These are phyloP conservation scores for Caenorhabditis becei DNA, from an alignment of 2,888 invertebrate species.

Conservation along the genomic window DNA sequence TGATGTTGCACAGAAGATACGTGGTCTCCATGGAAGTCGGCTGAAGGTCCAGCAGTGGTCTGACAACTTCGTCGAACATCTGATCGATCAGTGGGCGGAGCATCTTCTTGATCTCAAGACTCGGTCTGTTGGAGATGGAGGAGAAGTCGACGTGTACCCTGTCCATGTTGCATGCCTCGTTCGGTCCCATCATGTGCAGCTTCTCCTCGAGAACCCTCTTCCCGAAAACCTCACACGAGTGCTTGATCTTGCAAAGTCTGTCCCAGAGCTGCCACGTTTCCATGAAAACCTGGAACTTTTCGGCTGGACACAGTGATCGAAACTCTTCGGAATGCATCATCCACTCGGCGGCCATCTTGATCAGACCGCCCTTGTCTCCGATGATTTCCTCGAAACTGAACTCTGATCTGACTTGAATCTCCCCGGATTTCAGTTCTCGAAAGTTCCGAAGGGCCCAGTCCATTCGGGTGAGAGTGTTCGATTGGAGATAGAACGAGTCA, in stretches of 20 bases:
- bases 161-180: not conserved
- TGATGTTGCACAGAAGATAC: slow-evolving; percentile 3
- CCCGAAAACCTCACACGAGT: not conserved
- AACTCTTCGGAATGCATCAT: slow-evolving; percentile 17
- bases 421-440: not conserved
- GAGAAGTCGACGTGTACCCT: not conserved
- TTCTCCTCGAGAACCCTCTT: not conserved
- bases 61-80: not conserved
- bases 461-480: not conserved
- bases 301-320: not conserved
- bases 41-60: not conserved
- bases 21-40: slow-evolving; percentile 2
- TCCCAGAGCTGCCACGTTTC: not conserved
- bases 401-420: not conserved
- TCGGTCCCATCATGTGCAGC: not conserved
- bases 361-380: not conserved
- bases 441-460: slow-evolving; percentile 3
- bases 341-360: slow-evolving; percentile 7
- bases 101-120: not conserved
- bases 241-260: not conserved
- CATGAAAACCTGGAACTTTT: not conserved
- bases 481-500: not conserved
- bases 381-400: not conserved
- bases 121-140: not conserved
- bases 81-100: not conserved